Base-by-base conservation (phyloP, 2,113 vertebrate genomes). In the Xyliphius kryptos region DNA sequence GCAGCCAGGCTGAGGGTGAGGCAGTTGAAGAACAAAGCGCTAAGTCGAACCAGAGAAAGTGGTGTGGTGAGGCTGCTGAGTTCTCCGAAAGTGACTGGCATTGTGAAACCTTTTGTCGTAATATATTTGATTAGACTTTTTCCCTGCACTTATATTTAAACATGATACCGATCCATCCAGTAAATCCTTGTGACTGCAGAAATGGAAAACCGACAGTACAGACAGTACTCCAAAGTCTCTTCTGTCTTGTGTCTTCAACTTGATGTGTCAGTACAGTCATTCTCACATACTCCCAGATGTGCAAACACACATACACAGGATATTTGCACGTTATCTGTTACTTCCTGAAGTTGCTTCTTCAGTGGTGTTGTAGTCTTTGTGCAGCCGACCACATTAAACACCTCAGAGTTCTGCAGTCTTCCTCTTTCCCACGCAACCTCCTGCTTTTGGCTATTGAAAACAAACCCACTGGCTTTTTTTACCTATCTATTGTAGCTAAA, bases 41-140 rank as follows among this genome's bases (percentile, higher is more conserved):
- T 79, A 8, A 82, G 80, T 3, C 84, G 79, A 26, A 81, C 69
- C 52, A 81, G 12, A 2, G 84, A 86, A 9, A 86, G 74, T 0
- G 86, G 80, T 41, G 77, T 86, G 57, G 75, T 76, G 49, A 88
- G 81, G 63, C 83, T 82, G 56, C 36, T 74, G 21, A 77, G 70
- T 52, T 88, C 86, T 3, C 86, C 75, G 8, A 88, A 80, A 8
- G 85, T 84, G 61, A 84, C 83, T 68, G 87, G 83, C 87, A 89
- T 89, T n/a, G n/a, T n/a, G 21, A 55, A 69, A 57, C 54, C 11
- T 3, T 12, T 43, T 43, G 6, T 43, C 9, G 13, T 3, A 13
- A 43, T 2, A 11, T 12, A 17, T 36, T 8, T 10, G 26, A 48
- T 10, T 6, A 13, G 57, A 9, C 14, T 60, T 36, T 60, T 26